Evolutionary conservation across 2,113 vertebrate genomes (phyloP).

Genomic region (Bothrops jararaca): DNA sequence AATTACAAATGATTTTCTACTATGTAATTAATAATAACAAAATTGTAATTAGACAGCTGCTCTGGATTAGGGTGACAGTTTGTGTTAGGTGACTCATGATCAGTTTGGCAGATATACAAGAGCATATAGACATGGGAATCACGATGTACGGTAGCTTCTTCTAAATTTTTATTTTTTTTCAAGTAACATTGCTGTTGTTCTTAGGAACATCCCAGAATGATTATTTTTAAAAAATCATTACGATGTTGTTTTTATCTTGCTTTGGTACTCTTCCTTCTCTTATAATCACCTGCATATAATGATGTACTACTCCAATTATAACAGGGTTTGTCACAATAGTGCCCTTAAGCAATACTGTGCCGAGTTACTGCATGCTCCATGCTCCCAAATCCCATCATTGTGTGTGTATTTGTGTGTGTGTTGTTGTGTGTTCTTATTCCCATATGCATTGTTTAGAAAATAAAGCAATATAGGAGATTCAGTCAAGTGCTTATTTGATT

Average conservation of each 20-base stretch:
- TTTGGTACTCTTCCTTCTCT: background rate
- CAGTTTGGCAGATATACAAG: slow-evolving; percentile 75
- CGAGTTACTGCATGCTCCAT: background rate
- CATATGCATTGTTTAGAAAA: background rate
- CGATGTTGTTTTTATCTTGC: background rate
- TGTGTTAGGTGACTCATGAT: slow-evolving; percentile 80
- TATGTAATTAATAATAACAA: slow-evolving; percentile 97
- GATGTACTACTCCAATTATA: background rate
- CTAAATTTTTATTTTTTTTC: background rate
- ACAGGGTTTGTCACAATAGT: background rate
- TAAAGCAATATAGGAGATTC: background rate
- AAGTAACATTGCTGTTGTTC: slow-evolving; percentile 18
- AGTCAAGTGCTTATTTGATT: background rate
- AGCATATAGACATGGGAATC: slow-evolving; percentile 38
- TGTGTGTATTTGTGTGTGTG: background rate
- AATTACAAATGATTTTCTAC: slow-evolving; percentile 96
- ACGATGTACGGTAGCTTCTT: slow-evolving; percentile 29
- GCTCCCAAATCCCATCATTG: background rate
- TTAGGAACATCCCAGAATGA: slow-evolving; percentile 3
- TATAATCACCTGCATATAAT: background rate
- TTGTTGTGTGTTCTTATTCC: background rate
- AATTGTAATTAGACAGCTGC: slow-evolving; percentile 96
- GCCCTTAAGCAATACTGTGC: background rate
- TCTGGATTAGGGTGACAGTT: slow-evolving; percentile 79
- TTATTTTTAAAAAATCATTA: background rate